Evolutionary conservation across 2,113 vertebrate species (phyloP).

Genomic region (Corythoichthys intestinalis): DNA sequence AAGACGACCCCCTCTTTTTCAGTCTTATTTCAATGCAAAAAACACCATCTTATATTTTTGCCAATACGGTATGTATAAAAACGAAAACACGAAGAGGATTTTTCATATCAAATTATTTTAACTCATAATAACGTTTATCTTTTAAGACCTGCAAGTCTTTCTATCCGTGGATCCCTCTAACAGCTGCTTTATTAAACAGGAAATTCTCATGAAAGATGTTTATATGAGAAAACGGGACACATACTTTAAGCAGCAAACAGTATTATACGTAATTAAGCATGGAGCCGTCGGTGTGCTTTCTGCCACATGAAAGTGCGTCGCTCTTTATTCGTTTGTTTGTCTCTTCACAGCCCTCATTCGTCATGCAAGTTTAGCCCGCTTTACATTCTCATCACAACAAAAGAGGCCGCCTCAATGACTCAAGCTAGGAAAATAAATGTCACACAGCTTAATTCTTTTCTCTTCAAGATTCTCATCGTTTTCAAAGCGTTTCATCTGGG

Average conservation of each 20-base stretch:
- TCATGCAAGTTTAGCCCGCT: slow-evolving; percentile 1
- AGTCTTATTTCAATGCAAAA: too few species aligned
- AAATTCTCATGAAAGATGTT: not conserved
- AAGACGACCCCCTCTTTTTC: too few species aligned
- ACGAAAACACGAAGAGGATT: too few species aligned
- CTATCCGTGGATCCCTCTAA: too few species aligned
- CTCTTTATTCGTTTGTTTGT: not conserved
- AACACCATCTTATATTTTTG: too few species aligned
- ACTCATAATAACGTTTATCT: too few species aligned
- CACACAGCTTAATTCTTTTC: not conserved
- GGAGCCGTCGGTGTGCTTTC: not conserved
- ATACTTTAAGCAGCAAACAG: not conserved
- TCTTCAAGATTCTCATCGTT: not conserved
- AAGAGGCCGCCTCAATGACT: not conserved
- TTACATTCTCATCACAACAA: not conserved
- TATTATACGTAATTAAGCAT: not conserved
- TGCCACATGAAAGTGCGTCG: not conserved
- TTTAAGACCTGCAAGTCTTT: too few species aligned
- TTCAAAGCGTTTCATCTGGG: not conserved
- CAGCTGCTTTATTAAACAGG: not conserved
- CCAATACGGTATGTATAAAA: too few species aligned
- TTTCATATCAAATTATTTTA: too few species aligned
- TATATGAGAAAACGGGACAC: not conserved
- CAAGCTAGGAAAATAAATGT: not conserved
- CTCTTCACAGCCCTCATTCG: not conserved